These are phyloP conservation scores for Cardiocondyla obscurior DNA, from an alignment of 1,140 invertebrate genomes.

Conservation along the genomic window DNA sequence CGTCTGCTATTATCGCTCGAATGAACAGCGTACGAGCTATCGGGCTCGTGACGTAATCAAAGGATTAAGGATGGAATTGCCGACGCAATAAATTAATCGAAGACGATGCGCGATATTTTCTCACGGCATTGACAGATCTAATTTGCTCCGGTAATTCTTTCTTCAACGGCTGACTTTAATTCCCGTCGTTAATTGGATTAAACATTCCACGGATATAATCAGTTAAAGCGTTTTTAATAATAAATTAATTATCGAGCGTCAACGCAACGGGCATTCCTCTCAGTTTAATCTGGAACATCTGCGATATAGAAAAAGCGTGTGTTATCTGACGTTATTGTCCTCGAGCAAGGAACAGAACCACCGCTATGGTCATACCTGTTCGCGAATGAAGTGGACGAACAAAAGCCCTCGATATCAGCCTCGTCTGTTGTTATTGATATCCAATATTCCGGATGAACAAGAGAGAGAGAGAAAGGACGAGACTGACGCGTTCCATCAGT, in stretches of 20 bases:
- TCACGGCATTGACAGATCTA: neutral
- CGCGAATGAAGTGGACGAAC: constrained; percentile 46
- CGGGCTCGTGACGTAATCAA: neutral
- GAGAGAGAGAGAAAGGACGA: constrained; percentile 14
- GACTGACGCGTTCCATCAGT: constrained; percentile 61
- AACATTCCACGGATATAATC: neutral
- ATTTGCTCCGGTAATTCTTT: neutral
- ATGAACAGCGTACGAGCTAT: neutral
- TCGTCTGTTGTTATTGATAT: constrained; percentile 71
- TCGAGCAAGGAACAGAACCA: constrained; percentile 32
- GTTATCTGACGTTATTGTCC: constrained; percentile 31
- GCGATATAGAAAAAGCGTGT: neutral
- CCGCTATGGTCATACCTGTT: constrained; percentile 32
- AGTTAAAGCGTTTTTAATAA: neutral
- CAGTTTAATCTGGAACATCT: constrained; percentile 14
- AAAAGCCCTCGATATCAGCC: constrained; percentile 33
- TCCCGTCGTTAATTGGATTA: neutral
- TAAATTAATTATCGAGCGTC: neutral
- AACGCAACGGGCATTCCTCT: neutral
- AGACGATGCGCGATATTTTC: neutral
- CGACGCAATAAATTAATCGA: neutral
- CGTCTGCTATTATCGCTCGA: constrained; percentile 6
- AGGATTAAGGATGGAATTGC: neutral
- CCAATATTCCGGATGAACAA: constrained; percentile 64
- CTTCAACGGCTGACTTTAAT: neutral